A percentile compares a stretch with the other conserved stretches of the same genome.
These are phyloP conservation scores for Anorthoa munda DNA, from an alignment of 2,888 invertebrate species.

Conservation along the genomic window DNA sequence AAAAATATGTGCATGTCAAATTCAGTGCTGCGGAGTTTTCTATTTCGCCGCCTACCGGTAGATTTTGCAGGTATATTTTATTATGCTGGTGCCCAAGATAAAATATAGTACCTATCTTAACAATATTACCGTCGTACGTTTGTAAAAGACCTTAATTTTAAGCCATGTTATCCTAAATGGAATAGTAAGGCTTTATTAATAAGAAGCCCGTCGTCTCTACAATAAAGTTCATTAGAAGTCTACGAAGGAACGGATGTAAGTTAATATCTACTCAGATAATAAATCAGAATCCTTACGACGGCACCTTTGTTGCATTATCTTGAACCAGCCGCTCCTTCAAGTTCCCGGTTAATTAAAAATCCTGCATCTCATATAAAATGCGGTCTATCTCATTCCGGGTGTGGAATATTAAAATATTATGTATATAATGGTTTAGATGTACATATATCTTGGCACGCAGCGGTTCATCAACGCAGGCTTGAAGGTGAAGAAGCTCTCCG, in stretches of 20 bases:
- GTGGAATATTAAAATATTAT: conserved; percentile 29
- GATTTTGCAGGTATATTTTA: not conserved
- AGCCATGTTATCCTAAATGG: not conserved
- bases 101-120: not conserved
- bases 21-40: conserved; percentile 24
- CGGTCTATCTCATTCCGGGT: conserved; percentile 15
- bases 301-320: conserved; percentile 40
- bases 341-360: conserved; percentile 50
- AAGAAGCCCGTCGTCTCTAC: not conserved
- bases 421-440: conserved; percentile 9
- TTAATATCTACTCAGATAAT: conserved; percentile 25
- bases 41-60: not conserved
- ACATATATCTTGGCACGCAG: conserved; percentile 2
- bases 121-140: not conserved
- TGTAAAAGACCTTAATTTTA: not conserved
- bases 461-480: conserved; percentile 41
- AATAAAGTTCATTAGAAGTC: conserved; percentile 20
- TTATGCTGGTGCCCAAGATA: not conserved
- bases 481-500: conserved; percentile 66
- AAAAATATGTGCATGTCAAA: conserved; percentile 44
- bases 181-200: not conserved
- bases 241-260: not conserved
- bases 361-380: conserved; percentile 25
- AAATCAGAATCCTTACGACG: conserved; percentile 39
- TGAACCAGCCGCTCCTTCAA: conserved; percentile 4